Percentiles rank a stretch among this genome's conserved stretches.
Evolutionary conservation across 2,113 vertebrate genomes (phyloP).

Genomic region (Cyanocitta stelleri): DNA sequence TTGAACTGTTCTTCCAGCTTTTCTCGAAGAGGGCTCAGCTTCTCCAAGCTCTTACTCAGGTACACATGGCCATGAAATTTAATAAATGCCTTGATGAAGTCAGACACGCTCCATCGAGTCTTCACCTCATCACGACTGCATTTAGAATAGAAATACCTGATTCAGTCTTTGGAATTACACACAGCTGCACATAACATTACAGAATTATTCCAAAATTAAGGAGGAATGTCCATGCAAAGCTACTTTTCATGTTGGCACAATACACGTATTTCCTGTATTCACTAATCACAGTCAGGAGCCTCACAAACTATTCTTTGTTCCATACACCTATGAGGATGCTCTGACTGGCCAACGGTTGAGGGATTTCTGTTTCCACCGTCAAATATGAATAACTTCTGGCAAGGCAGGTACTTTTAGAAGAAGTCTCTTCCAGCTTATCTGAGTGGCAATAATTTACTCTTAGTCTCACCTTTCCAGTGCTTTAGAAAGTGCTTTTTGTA

Average conservation of each 20-base stretch:
- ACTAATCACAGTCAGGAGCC: neutral
- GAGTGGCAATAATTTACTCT: neutral
- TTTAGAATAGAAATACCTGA: slow-evolving; percentile 23
- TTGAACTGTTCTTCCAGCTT: slow-evolving; percentile 97
- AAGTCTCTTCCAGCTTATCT: neutral
- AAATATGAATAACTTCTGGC: neutral
- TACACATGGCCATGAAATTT: slow-evolving; percentile 99
- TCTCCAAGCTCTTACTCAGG: slow-evolving; percentile 92
- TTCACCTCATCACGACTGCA: slow-evolving; percentile 94
- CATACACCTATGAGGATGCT: neutral
- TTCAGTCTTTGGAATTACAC: slow-evolving; percentile 17
- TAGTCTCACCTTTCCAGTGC: slow-evolving; percentile 90
- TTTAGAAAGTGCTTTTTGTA: slow-evolving; percentile 99
- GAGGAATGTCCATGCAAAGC: neutral
- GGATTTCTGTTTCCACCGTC: neutral
- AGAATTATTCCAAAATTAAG: neutral
- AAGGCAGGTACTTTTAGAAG: neutral
- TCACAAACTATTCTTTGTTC: neutral
- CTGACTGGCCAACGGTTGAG: rapidly evolving
- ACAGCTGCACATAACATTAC: neutral
- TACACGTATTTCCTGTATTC: neutral
- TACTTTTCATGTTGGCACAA: neutral
- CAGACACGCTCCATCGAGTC: slow-evolving; percentile 92
- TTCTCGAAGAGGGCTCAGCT: slow-evolving; percentile 88
- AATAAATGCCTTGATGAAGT: slow-evolving; percentile 98